Conservation (phyloP, 2,797 vertebrate genomes). For the Bradypus variegatus region DNA sequence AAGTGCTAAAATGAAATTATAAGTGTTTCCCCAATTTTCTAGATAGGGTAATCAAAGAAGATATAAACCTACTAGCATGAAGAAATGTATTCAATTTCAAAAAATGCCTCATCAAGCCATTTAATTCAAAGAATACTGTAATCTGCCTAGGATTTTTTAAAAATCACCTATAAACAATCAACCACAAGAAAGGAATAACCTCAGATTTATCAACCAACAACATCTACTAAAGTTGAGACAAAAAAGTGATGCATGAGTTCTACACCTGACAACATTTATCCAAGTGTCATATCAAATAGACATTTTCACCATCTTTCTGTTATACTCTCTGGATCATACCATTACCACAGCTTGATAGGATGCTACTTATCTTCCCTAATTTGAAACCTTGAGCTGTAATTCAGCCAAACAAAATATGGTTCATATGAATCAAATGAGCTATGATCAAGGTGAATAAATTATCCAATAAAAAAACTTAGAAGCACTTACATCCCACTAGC, state of each 20-base stretch:
- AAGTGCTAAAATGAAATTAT: neutral
- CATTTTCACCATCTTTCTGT: neutral
- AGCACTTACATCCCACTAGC: neutral
- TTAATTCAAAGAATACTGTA: neutral
- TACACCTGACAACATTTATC: neutral
- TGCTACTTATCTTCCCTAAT: neutral
- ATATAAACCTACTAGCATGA: neutral
- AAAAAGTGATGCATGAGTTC: neutral
- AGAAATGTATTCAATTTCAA: neutral
- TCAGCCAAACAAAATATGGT: neutral
- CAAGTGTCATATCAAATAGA: neutral
- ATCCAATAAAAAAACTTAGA: neutral
- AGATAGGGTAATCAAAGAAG: neutral
- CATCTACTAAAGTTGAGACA: neutral
- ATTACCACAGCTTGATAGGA: neutral
- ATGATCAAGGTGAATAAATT: neutral
- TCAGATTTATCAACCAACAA: neutral
- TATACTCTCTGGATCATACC: neutral
- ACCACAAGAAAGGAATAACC: neutral
- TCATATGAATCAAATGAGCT: neutral
- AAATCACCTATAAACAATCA: neutral
- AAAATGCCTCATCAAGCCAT: neutral
- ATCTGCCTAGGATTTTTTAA: neutral
- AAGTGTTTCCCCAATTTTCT: neutral
- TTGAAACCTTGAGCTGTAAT: neutral